Evolutionary conservation across 2,113 vertebrate genomes (phyloP).

Genomic region (Limnothrissa miodon): DNA sequence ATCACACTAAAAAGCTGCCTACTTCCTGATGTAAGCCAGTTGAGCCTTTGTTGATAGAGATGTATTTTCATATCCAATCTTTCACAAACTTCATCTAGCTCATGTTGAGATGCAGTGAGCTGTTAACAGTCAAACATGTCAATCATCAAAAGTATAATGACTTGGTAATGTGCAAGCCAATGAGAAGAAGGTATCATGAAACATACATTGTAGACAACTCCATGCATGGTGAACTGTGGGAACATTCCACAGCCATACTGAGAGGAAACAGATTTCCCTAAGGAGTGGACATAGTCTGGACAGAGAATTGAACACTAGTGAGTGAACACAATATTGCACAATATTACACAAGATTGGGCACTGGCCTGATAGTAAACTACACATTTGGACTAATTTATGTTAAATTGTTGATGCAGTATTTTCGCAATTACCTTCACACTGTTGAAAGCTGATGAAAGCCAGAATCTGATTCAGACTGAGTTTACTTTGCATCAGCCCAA

Average conservation of each 20-base stretch:
- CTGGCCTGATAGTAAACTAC: too few relatives aligned
- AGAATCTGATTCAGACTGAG: conserved; percentile 74
- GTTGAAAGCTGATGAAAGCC: conserved; percentile 74
- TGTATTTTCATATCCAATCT: conserved; percentile 60
- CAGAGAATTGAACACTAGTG: background rate
- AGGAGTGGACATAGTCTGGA: conserved; percentile 72
- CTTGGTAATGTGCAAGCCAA: background rate
- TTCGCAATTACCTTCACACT: conserved; percentile 67
- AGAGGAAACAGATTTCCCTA: conserved; percentile 76
- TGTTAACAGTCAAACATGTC: conserved; percentile 35
- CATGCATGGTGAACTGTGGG: conserved; percentile 63
- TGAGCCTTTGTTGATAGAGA: conserved; percentile 67
- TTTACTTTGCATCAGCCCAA: conserved; percentile 75
- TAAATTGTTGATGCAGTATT: background rate
- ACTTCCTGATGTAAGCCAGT: conserved; percentile 76
- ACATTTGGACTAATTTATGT: too few relatives aligned
- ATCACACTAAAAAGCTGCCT: conserved; percentile 79
- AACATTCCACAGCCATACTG: conserved; percentile 75
- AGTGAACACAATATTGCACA: background rate
- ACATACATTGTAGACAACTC: conserved; percentile 75
- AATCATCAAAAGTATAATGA: background rate
- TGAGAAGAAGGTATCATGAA: background rate
- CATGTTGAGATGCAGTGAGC: conserved; percentile 75
- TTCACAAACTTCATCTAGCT: conserved; percentile 63
- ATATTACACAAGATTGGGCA: too few relatives aligned